A percentile compares a stretch with the other conserved stretches of the same genome.
Evolutionary conservation across 2,113 vertebrate genomes (phyloP).

Genomic region (Excalfactoria chinensis): DNA sequence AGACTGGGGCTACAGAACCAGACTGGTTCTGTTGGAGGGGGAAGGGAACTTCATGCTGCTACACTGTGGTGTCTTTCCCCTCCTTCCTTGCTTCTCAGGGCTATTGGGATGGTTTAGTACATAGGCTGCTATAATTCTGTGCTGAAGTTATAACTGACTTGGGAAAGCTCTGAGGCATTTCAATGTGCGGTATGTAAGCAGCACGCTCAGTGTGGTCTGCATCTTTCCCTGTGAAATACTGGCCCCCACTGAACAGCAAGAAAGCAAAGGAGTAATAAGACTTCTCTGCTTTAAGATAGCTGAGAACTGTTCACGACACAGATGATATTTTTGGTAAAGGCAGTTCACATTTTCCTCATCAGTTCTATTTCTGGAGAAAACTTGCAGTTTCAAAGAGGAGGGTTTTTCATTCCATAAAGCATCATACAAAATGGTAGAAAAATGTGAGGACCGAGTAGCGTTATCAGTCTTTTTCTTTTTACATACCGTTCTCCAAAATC

Average conservation of each 20-base stretch:
- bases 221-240: not conserved
- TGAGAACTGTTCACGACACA: not conserved
- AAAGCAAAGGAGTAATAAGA: not conserved
- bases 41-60: not conserved
- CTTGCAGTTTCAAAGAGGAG: conserved; percentile 10
- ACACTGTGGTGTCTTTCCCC: not conserved
- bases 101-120: not conserved
- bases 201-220: not conserved
- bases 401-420: not conserved
- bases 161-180: not conserved
- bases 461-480: not conserved
- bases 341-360: conserved; percentile 37
- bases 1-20: not conserved
- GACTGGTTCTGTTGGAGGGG: not conserved
- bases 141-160: not conserved
- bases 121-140: not conserved
- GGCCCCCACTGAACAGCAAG: not conserved
- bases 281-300: not conserved
- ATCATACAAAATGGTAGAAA: not conserved
- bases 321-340: conserved; percentile 38
- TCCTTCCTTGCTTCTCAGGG: not conserved
- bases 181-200: not conserved
- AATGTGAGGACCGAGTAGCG: not conserved
- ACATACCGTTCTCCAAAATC: not conserved
- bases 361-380: conserved; percentile 53